Evolutionary conservation across 1,140 invertebrate species (phyloP).

Genomic region (Triops longicaudatus): DNA sequence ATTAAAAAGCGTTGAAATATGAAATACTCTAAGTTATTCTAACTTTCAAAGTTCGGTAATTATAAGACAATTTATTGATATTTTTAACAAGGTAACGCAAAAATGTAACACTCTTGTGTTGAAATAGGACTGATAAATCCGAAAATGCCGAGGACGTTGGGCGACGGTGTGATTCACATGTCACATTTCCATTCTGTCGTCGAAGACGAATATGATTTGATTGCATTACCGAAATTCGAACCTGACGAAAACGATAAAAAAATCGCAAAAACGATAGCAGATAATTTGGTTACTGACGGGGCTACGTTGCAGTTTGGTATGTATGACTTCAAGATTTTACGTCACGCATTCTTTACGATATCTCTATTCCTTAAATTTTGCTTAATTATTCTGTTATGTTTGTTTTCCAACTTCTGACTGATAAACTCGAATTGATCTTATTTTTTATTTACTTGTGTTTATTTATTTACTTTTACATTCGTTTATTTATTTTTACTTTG

Average conservation of each 20-base stretch:
- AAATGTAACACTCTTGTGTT: neutral
- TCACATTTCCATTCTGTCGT: slow-evolving; percentile 85
- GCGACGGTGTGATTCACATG: slow-evolving; percentile 75
- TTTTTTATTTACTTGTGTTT: no score
- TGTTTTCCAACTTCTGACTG: no score
- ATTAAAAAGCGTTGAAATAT: no score
- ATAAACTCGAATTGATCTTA: no score
- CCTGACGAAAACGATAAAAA: slow-evolving; percentile 61
- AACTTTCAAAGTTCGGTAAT: no score
- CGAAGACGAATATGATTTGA: slow-evolving; percentile 59
- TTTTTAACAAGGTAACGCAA: neutral
- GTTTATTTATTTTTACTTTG: no score
- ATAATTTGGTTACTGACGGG: slow-evolving; percentile 79
- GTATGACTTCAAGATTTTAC: slow-evolving; percentile 43
- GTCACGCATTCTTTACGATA: slow-evolving; percentile 29
- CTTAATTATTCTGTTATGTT: no score
- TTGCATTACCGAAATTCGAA: slow-evolving; percentile 56
- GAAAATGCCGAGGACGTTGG: slow-evolving; percentile 81
- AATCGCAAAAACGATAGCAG: slow-evolving; percentile 57
- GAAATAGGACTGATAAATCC: slow-evolving; percentile 68
- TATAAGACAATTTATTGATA: no score
- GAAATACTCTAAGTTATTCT: slow-evolving; percentile 21
- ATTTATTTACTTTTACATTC: no score
- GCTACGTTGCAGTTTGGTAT: slow-evolving; percentile 78
- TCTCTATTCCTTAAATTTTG: slow-evolving; percentile 30